Evolutionary conservation across 2,797 vertebrate species (phyloP).

Genomic region (Leptodactylus fallax): DNA sequence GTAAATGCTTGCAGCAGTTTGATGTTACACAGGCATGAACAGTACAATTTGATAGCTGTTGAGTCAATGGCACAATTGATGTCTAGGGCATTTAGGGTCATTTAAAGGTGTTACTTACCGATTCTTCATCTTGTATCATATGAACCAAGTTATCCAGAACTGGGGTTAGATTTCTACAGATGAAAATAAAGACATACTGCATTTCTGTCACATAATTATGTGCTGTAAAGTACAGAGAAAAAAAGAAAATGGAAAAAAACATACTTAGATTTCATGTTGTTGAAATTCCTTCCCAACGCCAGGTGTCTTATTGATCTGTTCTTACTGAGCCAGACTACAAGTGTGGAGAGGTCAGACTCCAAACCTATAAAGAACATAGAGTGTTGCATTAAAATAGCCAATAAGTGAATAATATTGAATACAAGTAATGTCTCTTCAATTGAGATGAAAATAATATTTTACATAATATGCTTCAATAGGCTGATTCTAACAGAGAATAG

Average conservation of each 20-base stretch:
- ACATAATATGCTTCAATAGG: no score
- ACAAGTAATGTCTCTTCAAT: no score
- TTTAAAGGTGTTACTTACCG: slow-evolving; percentile 81
- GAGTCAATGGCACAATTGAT: not conserved
- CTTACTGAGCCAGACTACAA: slow-evolving; percentile 96
- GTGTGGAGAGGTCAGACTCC: slow-evolving; percentile 92
- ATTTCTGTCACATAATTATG: slow-evolving; percentile 63
- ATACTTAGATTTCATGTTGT: slow-evolving; percentile 99
- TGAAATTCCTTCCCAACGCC: slow-evolving; percentile 97
- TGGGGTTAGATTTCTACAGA: slow-evolving; percentile 89
- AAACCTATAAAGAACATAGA: slow-evolving; percentile 83
- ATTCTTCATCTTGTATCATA: slow-evolving; percentile 98
- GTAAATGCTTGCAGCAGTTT: not conserved
- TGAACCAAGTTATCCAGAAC: slow-evolving; percentile 96
- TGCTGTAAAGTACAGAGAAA: not conserved
- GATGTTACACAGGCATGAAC: not conserved
- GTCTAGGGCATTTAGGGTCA: slow-evolving; percentile 13
- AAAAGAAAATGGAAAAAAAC: slow-evolving; percentile 69
- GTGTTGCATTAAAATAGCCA: slow-evolving; percentile 12
- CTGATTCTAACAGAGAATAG: no score
- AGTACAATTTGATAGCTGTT: not conserved
- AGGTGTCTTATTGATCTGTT: slow-evolving; percentile 95
- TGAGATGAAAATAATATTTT: no score
- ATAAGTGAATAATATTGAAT: no score
- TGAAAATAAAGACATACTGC: slow-evolving; percentile 69